Evolutionary conservation across 2,888 invertebrate species (phyloP), one percentile per base, ranked within the genome.

Genomic region (Carcina quercana): DNA sequence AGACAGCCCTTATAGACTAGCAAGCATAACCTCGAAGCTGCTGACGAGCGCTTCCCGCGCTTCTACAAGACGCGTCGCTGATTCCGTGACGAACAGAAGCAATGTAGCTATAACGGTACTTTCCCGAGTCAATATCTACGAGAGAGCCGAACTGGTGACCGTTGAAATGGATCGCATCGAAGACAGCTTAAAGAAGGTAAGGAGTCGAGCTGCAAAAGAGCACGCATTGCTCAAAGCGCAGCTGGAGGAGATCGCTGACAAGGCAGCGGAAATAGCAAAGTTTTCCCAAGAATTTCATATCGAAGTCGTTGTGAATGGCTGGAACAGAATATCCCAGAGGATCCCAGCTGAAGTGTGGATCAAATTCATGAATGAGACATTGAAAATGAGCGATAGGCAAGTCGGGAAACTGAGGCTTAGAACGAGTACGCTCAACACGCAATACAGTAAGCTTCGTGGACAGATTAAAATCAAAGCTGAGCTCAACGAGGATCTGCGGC

Each of bases 341-440:
- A 88, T 89, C 32, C 87, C 88, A 0, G 88, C 88, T 0, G 89
- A 90, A 55, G 86, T 86, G 26, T 79, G 74, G 79, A 72, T 73
- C 19, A 75, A 87, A 44, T 89, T 83, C 50, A 84, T 89, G 80
- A 86, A 85, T 0, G 87, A 89, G 38, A 88, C 88, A 87, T 54
- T 87, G 8, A 87, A 86, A 52, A 67, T 69, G 3, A 64, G 80
- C 0, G 86, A 87, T 42, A 75, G 76, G 3, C 74, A 84, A 35
- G 85, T 88, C 1, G 88, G 88, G 5, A 88, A 88, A 49, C 52
- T 89, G 1, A 66, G 89, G 25, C 64, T 90, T 1, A 66, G 88
- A 34, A 87, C 84, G 0, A 82, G 85, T 32, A 87, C 87, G 1
- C 47, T 86, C 1, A 88, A 85, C 52, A 71, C 75, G 0, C 85